Evolutionary conservation across 2,888 invertebrate species (phyloP), one percentile per base, ranked within the genome.

Genomic region (Idaea aversata): DNA sequence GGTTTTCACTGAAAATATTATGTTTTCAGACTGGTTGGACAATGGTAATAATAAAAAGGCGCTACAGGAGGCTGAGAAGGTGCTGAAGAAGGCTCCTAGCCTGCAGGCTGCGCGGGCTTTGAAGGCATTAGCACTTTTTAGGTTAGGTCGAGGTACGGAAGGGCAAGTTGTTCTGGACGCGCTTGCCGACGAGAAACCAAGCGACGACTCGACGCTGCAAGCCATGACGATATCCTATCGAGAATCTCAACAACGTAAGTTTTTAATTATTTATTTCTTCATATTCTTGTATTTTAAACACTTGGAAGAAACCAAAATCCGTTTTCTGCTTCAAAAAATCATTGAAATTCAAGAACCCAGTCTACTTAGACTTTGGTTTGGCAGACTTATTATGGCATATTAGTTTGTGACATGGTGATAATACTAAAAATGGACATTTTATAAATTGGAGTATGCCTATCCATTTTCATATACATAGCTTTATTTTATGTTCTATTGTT

Each of bases 1-100:
- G 66, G 72, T 77, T 78, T 77, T 72, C 67, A 68, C 63, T 70
- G 67, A 68, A 72, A 68, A 74, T 76, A 75, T 78, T 68, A 72
- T 61, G 77, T 81, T 88, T 93, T 62, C 91, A 98, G 99, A 99
- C 90, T 98, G 97, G 94, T 93, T 99, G 80, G 99, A 99, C 88
- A 96, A 95, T 93, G 98, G 98, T 15, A 98, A 98, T 88, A 98
- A 98, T 91, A 99, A 99, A 84, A 99, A 98, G 86, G 99, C 99
- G 0, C 93, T 99, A 61, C 98, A 99, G 88, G 99, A 99, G 91
- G 98, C 98, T 15, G 99, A 99, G 73, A 98, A 98, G 88, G 96
- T 99, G 64, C 93, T 99, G 65, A 98, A 97, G 85, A 99, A 99
- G 89, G 97, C 97, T 81, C 97, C 98, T 70, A 94, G 95, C 72